Evolutionary conservation across 2,797 vertebrate genomes (phyloP), one percentile per base, ranked within the genome.

Genomic region (Coranthus polyacanthus): DNA sequence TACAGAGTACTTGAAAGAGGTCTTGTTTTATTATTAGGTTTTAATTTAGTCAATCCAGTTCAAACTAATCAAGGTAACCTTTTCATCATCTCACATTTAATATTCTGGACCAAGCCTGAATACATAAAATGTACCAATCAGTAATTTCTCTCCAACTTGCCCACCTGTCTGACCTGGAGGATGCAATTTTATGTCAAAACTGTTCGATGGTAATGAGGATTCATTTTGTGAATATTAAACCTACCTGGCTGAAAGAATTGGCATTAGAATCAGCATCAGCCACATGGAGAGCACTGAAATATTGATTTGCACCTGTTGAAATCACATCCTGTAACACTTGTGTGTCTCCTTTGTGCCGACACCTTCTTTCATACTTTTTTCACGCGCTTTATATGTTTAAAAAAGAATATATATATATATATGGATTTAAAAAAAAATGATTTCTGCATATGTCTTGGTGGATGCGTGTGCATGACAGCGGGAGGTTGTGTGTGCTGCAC

Each of bases 261-360:
- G 60, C 72, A 68, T 81, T 56, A 60, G 68, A 88, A 84, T 86
- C 84, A 75, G 73, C 84, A 79, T 85, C 80, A 83, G 64, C 70
- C 68, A 49, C 84, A 74, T 80, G 81, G 72, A 84, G 56, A 74
- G 60, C 81, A 69, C 68, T 74, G 86, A 91, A 90, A 92, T 88
- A 92, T 92, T 89, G 87, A 92, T 92, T 70, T 87, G 43, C 73
- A 78, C 72, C 70, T 53, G 70, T 72, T 72, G 70, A 46, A 68
- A 77, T 86, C 57, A 68, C 77, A 32, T 85, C 72, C 53, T 6
- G 5, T 51, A 53, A 46, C 12, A 29, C 16, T 38, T 42, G 44
- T 22, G 12, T 57, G 50, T 21, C 54, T 44, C 46, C 9, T 29
- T 62, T 44, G 20, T 26, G 17, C 37, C 64, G 12, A 59, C 51